Conservation (phyloP, 2,797 vertebrate genomes). For the Acanthopagrus latus region DNA sequence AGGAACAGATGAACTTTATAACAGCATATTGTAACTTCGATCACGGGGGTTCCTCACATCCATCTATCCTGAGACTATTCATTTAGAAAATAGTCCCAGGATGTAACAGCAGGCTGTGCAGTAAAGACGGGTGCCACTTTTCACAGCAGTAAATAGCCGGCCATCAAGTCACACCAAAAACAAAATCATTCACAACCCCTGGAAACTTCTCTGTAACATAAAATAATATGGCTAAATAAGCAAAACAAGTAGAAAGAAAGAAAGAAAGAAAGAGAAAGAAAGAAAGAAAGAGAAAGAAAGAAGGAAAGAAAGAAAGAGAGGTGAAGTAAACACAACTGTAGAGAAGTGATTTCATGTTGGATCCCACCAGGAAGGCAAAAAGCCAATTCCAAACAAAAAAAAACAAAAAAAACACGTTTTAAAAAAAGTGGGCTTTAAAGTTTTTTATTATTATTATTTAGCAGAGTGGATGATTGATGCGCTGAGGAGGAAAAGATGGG, state of each 20-base stretch:
- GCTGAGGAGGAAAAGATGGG: neutral
- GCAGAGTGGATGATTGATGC: neutral
- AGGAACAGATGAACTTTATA: neutral
- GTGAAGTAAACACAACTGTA: neutral
- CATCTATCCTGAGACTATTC: neutral
- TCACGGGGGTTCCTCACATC: neutral
- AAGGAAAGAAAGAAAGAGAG: too few species aligned
- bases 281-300: too few species aligned
- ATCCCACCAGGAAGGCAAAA: neutral
- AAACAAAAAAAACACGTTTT: neutral
- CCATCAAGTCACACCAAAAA: neutral
- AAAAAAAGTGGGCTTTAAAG: neutral
- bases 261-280: too few species aligned
- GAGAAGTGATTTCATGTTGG: neutral
- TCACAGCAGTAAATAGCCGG: neutral
- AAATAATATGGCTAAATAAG: neutral
- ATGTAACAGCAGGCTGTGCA: neutral
- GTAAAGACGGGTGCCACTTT: neutral
- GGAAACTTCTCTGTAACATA: neutral
- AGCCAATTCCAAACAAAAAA: neutral
- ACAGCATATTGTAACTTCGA: neutral
- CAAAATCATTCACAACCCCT: neutral
- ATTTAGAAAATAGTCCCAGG: neutral
- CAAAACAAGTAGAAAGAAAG: too few species aligned
- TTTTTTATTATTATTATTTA: neutral